These are phyloP conservation scores for Typhlichthys subterraneus DNA, from an alignment of 2,797 vertebrate species.

Conservation along the genomic window DNA sequence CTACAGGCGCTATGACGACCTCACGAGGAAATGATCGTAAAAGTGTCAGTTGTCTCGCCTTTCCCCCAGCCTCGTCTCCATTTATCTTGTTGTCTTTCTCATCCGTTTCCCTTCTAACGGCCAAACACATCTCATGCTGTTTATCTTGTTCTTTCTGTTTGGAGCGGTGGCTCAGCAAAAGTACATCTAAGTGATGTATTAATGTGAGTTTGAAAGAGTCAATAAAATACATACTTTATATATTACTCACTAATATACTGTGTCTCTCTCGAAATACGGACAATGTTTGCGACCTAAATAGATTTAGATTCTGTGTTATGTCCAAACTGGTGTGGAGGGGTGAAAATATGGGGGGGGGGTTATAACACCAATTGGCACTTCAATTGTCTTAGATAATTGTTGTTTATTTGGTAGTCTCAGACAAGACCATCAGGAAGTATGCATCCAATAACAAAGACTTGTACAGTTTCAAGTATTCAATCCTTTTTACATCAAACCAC, in stretches of 20 bases:
- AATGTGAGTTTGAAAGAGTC: not conserved
- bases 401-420: conserved; percentile 11
- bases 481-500: too few relatives aligned
- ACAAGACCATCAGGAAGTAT: too few relatives aligned
- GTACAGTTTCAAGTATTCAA: too few relatives aligned
- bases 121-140: not conserved
- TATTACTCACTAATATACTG: conserved; percentile 41
- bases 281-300: conserved; percentile 46
- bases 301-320: conserved; percentile 40
- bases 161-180: not conserved
- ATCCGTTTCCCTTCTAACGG: not conserved
- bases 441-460: too few relatives aligned
- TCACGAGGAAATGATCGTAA: conserved; percentile 14
- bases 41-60: not conserved
- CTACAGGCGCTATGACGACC: not conserved
- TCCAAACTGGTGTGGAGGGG: not conserved
- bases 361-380: not conserved
- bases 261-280: conserved; percentile 47
- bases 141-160: not conserved
- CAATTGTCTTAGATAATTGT: conserved; percentile 21
- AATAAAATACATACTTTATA: conserved; percentile 26
- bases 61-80: not conserved
- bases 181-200: not conserved
- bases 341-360: conserved; percentile 4
- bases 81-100: conserved; percentile 1